A percentile compares a stretch with the other conserved stretches of the same genome.
phyloP scores from a whole-genome alignment of 2,113 vertebrate genomes.

The Pseudorasbora parva region DNA sequence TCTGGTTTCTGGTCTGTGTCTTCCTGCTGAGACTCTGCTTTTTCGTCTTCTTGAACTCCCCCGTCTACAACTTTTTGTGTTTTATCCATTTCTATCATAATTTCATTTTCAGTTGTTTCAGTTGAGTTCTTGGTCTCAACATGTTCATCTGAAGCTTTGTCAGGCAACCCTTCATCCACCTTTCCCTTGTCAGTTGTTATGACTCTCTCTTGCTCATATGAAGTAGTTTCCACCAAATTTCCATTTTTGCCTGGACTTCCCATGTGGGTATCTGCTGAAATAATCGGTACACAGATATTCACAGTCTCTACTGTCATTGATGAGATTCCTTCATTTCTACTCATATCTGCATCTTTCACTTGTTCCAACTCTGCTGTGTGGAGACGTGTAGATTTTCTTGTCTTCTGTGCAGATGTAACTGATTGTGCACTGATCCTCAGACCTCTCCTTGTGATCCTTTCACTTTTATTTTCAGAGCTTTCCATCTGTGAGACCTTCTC shows the following conservation, averaged over 20 bases:
- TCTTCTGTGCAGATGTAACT: neutral
- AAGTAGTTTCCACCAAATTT: neutral
- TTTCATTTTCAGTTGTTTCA: slow-evolving; percentile 12
- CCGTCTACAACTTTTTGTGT: neutral
- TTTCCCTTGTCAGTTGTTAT: neutral
- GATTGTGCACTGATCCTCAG: slow-evolving; percentile 8
- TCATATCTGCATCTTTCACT: neutral
- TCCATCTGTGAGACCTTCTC: neutral
- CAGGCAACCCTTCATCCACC: neutral
- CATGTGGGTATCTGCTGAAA: neutral
- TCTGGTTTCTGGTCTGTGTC: neutral
- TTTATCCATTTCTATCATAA: neutral
- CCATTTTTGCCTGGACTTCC: neutral
- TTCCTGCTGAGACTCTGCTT: neutral
- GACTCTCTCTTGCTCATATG: neutral
- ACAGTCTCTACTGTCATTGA: neutral
- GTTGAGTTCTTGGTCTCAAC: neutral
- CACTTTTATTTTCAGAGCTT: neutral
- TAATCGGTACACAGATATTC: neutral
- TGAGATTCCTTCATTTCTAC: neutral
- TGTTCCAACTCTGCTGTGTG: neutral
- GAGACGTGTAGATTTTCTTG: neutral
- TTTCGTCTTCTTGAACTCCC: neutral
- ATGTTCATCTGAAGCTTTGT: neutral
- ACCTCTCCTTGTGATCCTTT: neutral